Conservation (phyloP, 2,113 vertebrate genomes). For the Ivindomyrus marchei region DNA sequence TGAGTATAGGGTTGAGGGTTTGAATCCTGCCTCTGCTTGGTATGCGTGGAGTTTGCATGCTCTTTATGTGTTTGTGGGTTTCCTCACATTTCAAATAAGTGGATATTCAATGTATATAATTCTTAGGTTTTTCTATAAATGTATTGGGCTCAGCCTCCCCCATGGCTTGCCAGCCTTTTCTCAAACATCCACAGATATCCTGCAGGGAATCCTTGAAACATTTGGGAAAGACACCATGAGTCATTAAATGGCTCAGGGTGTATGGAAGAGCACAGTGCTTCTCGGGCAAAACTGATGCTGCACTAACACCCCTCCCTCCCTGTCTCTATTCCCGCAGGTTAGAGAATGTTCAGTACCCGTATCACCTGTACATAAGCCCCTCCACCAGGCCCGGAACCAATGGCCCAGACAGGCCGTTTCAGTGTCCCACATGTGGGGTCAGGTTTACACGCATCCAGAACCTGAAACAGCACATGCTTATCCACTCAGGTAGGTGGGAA, state of each 20-base stretch:
- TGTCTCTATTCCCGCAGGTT: slow-evolving; percentile 63
- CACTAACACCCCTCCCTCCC: not conserved
- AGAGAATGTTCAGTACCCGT: slow-evolving; percentile 92
- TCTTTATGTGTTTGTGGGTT: not conserved
- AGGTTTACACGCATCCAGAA: slow-evolving; percentile 98
- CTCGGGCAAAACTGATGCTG: not conserved
- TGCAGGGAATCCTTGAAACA: not conserved
- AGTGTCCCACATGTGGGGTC: slow-evolving; percentile 93
- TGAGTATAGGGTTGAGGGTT: not conserved
- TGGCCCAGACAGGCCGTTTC: slow-evolving; percentile 88
- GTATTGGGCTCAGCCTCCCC: not conserved
- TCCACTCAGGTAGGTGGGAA: slow-evolving; percentile 86
- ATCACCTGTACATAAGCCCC: slow-evolving; percentile 94
- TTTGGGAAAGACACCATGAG: not conserved
- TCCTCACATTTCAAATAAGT: not conserved
- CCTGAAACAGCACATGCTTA: slow-evolving; percentile 98
- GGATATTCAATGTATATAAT: not conserved
- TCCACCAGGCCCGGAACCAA: slow-evolving; percentile 87
- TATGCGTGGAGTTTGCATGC: not conserved
- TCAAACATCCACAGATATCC: not conserved
- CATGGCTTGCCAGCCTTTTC: not conserved
- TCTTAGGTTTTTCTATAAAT: not conserved
- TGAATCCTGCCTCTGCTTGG: not conserved
- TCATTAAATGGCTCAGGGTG: not conserved
- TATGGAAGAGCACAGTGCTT: not conserved